phyloP scores from a whole-genome alignment of 1,140 invertebrate genomes.

The Drosophila truncata region DNA sequence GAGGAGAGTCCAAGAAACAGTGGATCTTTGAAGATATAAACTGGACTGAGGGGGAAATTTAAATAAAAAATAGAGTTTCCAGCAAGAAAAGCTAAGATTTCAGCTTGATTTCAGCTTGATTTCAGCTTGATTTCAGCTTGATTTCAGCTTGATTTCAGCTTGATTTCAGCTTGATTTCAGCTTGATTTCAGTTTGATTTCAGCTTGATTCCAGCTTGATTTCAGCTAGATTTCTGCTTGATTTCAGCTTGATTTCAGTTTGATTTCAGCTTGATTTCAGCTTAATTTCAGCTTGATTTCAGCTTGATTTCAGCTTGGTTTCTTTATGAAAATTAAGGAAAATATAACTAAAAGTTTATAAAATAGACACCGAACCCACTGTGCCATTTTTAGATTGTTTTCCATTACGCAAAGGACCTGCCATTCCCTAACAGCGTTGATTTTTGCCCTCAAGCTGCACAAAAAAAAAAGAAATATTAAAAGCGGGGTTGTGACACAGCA shows the following conservation, averaged over 20 bases:
- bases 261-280: background rate
- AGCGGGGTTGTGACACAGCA: background rate
- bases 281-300: too few relatives aligned
- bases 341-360: background rate
- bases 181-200: background rate
- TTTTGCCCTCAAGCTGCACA: slow-evolving; percentile 26
- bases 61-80: too few relatives aligned
- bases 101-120: background rate
- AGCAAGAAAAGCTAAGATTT: too few relatives aligned
- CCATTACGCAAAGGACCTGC: slow-evolving; percentile 46
- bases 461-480: slow-evolving; percentile 63
- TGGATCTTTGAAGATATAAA: background rate
- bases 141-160: background rate
- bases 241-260: background rate
- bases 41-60: background rate
- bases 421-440: background rate
- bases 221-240: too few relatives aligned
- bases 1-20: slow-evolving; percentile 19
- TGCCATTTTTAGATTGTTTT: slow-evolving; percentile 61
- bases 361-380: background rate
- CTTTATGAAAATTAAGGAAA: background rate
- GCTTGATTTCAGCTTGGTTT: background rate
- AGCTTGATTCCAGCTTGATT: too few relatives aligned
- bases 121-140: too few relatives aligned
- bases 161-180: background rate